Conservation (phyloP, 2,797 vertebrate genomes). For the Cyclopterus lumpus region DNA sequence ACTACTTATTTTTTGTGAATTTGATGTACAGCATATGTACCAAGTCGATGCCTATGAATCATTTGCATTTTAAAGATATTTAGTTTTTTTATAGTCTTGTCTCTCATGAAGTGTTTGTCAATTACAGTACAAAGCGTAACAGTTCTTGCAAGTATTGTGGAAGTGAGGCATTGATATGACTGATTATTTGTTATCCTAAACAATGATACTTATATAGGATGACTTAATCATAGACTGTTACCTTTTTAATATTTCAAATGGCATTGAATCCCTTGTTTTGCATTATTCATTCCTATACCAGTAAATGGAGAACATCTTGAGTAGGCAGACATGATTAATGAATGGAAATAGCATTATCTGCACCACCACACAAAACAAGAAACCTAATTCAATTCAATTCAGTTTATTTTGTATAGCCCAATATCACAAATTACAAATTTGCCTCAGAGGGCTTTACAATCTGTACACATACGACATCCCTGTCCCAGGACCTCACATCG, state of each 20-base stretch:
- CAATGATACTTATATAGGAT: background rate
- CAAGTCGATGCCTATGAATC: background rate
- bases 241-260: background rate
- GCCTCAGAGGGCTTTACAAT: no score
- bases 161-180: background rate
- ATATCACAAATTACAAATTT: no score
- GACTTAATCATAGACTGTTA: background rate
- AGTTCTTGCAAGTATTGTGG: background rate
- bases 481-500: no score
- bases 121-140: background rate
- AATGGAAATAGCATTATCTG: slow-evolving; percentile 16
- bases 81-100: background rate
- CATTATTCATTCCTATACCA: slow-evolving; percentile 1
- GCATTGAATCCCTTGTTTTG: slow-evolving; percentile 2
- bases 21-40: background rate
- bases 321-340: slow-evolving; percentile 40
- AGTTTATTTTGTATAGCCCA: no score
- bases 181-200: background rate
- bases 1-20: background rate
- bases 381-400: no score
- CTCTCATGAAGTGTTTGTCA: background rate
- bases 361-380: slow-evolving; percentile 34
- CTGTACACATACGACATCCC: no score
- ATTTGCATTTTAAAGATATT: background rate
- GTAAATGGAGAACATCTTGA: background rate